These are phyloP conservation scores for Amphipyra berbera DNA, from an alignment of 2,888 invertebrate species.

Conservation along the genomic window DNA sequence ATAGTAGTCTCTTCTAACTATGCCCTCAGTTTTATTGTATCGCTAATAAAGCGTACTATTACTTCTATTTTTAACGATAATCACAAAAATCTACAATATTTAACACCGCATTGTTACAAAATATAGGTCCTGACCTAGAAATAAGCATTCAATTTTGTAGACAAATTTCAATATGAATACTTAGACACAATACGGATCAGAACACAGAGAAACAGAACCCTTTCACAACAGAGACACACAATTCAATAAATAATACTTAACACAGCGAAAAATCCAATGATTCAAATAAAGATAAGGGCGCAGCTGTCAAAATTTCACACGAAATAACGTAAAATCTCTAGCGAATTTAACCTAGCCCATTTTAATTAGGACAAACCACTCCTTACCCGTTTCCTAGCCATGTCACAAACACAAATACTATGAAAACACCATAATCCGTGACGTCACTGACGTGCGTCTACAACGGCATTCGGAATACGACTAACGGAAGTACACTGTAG, in stretches of 20 bases:
- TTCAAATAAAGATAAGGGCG: slow-evolving; percentile 24
- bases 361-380: slow-evolving; percentile 53
- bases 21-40: no score
- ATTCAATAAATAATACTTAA: slow-evolving; percentile 17
- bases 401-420: slow-evolving; percentile 67
- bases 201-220: neutral
- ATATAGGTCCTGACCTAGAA: slow-evolving; percentile 10
- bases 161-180: slow-evolving; percentile 17
- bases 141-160: neutral
- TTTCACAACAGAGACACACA: slow-evolving; percentile 19
- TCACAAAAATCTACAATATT: neutral
- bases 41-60: neutral
- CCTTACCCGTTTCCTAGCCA: slow-evolving; percentile 87
- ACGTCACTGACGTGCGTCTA: slow-evolving; percentile 62
- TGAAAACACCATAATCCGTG: slow-evolving; percentile 60
- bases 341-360: slow-evolving; percentile 44
- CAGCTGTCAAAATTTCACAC: slow-evolving; percentile 12
- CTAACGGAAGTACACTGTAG: slow-evolving; percentile 69
- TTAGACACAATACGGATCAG: slow-evolving; percentile 9
- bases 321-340: slow-evolving; percentile 31
- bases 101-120: neutral
- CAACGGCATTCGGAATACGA: slow-evolving; percentile 67
- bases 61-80: neutral
- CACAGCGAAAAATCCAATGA: slow-evolving; percentile 17
- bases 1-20: no score